A percentile compares a stretch with the other conserved stretches of the same genome.
Evolutionary conservation across 92 coral and sea anemone genomes (phyloP).

Genomic region (Phenganax marumi): DNA sequence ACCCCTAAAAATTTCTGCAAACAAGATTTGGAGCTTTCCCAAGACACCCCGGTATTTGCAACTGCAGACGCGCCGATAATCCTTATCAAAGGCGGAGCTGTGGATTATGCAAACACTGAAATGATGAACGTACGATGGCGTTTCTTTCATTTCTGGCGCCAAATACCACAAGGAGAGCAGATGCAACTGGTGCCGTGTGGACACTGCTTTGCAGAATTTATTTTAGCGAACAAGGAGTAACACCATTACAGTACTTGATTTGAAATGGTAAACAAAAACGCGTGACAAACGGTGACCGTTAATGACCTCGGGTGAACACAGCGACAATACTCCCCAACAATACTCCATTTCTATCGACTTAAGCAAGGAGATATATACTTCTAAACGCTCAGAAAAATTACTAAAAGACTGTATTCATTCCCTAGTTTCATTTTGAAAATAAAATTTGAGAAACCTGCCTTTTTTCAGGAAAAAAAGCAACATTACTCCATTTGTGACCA

Average conservation of each 20-base stretch:
- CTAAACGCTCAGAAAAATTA: constrained; percentile 1
- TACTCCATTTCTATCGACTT: constrained; percentile 8
- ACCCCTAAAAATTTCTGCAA: constrained; percentile 48
- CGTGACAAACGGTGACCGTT: constrained; percentile 33
- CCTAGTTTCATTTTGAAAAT: too few relatives aligned
- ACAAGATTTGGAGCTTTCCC: constrained; percentile 28
- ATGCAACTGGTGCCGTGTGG: constrained; percentile 35
- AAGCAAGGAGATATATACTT: not conserved
- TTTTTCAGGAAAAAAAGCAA: too few relatives aligned
- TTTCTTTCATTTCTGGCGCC: constrained; percentile 39
- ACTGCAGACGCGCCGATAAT: constrained; percentile 35
- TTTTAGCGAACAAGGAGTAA: constrained; percentile 20
- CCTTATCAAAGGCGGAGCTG: constrained; percentile 34
- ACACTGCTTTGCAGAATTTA: constrained; percentile 33
- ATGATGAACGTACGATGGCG: constrained; percentile 47
- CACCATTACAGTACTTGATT: constrained; percentile 30
- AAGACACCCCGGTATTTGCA: constrained; percentile 45
- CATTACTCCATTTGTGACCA: too few relatives aligned
- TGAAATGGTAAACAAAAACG: constrained; percentile 37
- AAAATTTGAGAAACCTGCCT: too few relatives aligned
- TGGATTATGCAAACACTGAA: constrained; percentile 43
- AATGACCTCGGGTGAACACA: constrained; percentile 7
- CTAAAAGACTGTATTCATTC: too few relatives aligned
- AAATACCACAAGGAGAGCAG: constrained; percentile 44
- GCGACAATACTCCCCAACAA: constrained; percentile 15